phyloP scores from a whole-genome alignment of 2,113 vertebrate genomes.

The Cichladusa arquata region DNA sequence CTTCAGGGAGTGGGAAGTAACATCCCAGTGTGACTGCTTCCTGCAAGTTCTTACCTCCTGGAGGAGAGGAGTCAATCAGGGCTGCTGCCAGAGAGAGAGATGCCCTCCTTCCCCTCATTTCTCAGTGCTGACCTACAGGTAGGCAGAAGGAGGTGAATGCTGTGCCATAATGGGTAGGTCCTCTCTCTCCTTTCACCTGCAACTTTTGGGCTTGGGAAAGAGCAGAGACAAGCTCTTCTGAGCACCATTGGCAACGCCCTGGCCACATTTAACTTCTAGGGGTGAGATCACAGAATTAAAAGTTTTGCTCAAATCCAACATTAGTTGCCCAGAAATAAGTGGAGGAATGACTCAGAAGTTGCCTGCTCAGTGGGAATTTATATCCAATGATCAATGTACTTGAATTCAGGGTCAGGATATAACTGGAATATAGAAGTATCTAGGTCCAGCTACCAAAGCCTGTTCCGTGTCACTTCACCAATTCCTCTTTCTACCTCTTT shows the following conservation, averaged over 20 bases:
- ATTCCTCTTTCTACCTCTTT: neutral
- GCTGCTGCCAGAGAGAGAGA: neutral
- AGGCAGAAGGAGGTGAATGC: neutral
- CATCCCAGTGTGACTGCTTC: neutral
- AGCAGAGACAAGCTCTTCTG: neutral
- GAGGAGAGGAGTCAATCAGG: neutral
- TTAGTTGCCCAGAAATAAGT: neutral
- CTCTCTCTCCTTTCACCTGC: neutral
- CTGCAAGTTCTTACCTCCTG: neutral
- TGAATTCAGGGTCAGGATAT: neutral
- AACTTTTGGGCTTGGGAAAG: neutral
- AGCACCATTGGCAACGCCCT: accelerated
- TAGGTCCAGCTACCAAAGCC: neutral
- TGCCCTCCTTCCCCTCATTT: neutral
- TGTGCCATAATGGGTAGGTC: neutral
- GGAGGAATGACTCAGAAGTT: neutral
- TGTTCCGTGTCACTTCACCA: neutral
- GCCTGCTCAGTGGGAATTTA: neutral
- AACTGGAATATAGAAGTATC: neutral
- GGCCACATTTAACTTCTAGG: neutral
- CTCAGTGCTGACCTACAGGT: neutral
- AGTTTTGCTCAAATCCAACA: neutral
- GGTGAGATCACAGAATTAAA: neutral
- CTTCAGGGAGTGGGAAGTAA: neutral
- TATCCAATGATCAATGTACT: neutral